Conservation (phyloP, 2,113 vertebrate genomes). For the Nerophis lumbriciformis region DNA sequence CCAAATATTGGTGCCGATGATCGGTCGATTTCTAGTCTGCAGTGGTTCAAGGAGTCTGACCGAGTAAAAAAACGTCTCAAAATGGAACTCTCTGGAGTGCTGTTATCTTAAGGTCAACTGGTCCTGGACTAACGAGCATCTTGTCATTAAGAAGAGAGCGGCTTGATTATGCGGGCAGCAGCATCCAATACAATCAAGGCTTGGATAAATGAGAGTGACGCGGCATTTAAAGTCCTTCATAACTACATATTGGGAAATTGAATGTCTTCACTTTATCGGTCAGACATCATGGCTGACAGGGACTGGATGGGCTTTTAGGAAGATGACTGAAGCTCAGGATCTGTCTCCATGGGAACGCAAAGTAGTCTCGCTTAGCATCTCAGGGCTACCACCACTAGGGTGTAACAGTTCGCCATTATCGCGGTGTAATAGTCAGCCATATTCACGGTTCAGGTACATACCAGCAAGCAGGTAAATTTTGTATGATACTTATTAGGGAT, state of each 20-base stretch:
- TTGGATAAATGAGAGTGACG: background rate
- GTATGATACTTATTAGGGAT: too few species aligned
- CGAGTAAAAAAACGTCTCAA: too few species aligned
- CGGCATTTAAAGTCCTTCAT: background rate
- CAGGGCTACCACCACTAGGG: background rate
- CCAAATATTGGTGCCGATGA: too few species aligned
- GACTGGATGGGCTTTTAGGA: slow-evolving; percentile 42
- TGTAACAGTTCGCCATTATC: background rate
- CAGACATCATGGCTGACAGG: slow-evolving; percentile 43
- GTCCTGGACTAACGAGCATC: background rate
- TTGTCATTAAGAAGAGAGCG: background rate
- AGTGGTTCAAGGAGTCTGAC: too few species aligned
- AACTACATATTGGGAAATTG: slow-evolving; percentile 18
- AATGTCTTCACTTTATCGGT: slow-evolving; percentile 34
- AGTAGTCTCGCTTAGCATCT: slow-evolving; percentile 20
- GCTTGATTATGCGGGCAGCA: background rate
- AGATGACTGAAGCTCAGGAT: slow-evolving; percentile 37
- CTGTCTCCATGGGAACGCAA: slow-evolving; percentile 26
- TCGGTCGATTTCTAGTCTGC: too few species aligned
- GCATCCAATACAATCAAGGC: slow-evolving; percentile 1
- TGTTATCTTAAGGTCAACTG: background rate
- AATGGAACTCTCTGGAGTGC: too few species aligned
- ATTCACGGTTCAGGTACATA: too few species aligned
- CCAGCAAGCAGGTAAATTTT: too few species aligned
- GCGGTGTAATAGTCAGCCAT: background rate